Evolutionary conservation across 2,888 invertebrate species (phyloP), one percentile per base, ranked within the genome.

Genomic region (Julus scandinavius): DNA sequence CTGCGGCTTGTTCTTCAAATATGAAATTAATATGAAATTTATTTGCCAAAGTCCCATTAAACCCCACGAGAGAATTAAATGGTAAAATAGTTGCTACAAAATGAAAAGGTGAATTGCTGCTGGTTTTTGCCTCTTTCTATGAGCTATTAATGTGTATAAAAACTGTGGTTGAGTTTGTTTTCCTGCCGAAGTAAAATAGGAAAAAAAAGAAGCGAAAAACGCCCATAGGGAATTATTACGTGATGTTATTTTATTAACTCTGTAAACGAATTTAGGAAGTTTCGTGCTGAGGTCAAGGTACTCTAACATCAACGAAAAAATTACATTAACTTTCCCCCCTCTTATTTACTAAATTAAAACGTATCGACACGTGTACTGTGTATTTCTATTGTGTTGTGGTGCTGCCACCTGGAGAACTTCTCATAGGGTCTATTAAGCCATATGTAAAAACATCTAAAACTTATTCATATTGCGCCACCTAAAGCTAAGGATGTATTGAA

Each of bases 201-300:
- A 54, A 54, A 63, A 63, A 63, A 63, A 6, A 17, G n/a, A 15
- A 17, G 2, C n/a, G 63, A 72, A 72, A 29, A 72, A 72, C 72
- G 72, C 72, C 72, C 72, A 72, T 29, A 72, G 72, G 72, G n/a
- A 72, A 72, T 29, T 29, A 72, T 72, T 72, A 72, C 72, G 29
- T 72, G 72, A 72, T 72, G 72, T 29, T 72, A 29, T 72, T 72
- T 72, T 72, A 72, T 72, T 72, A 72, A 72, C 72, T 72, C 20
- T 2, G 29, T 29, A 9, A 72, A 72, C 72, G 72, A 20, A 72
- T 72, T 72, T 29, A 72, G 72, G 72, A 72, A 72, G 72, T 72
- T 72, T 72, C 29, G 72, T 29, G 72, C 72, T 2, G n/a, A 72
- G 72, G 72, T 72, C 72, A 72, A 72, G 72, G 72, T n/a, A 72